Evolutionary conservation across 1,140 invertebrate species (phyloP).

Genomic region (Leptinotarsa lineolata): DNA sequence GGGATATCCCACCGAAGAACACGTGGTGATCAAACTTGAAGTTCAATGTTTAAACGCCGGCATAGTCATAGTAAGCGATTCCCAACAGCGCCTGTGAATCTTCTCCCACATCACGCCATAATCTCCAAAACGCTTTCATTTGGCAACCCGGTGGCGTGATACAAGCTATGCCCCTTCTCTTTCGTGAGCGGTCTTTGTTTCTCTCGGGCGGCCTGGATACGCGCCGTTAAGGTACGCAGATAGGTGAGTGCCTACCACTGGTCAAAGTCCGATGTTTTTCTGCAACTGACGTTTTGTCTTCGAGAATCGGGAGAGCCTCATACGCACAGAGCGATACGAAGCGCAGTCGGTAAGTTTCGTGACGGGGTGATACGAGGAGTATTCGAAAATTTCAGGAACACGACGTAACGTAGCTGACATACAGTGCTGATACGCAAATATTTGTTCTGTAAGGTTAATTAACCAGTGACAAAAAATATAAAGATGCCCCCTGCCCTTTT

Average conservation of each 20-base stretch:
- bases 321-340: too few relatives aligned
- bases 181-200: neutral
- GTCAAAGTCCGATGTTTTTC: neutral
- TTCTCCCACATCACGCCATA: neutral
- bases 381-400: too few relatives aligned
- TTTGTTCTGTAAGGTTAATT: too few relatives aligned
- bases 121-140: neutral
- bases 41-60: constrained; percentile 2
- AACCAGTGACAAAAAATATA: too few relatives aligned
- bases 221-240: neutral
- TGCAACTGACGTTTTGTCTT: neutral
- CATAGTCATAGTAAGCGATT: neutral
- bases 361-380: too few relatives aligned
- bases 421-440: too few relatives aligned
- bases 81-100: neutral
- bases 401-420: too few relatives aligned
- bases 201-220: neutral
- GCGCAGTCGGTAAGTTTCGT: too few relatives aligned
- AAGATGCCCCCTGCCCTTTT: too few relatives aligned
- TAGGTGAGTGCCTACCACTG: neutral
- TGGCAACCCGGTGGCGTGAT: constrained; percentile 7
- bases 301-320: neutral
- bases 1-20: neutral
- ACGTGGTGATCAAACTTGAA: neutral
- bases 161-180: neutral